A percentile compares a stretch with the other conserved stretches of the same genome.
These are phyloP conservation scores for Arge pagana DNA, from an alignment of 2,888 invertebrate species.

Conservation along the genomic window DNA sequence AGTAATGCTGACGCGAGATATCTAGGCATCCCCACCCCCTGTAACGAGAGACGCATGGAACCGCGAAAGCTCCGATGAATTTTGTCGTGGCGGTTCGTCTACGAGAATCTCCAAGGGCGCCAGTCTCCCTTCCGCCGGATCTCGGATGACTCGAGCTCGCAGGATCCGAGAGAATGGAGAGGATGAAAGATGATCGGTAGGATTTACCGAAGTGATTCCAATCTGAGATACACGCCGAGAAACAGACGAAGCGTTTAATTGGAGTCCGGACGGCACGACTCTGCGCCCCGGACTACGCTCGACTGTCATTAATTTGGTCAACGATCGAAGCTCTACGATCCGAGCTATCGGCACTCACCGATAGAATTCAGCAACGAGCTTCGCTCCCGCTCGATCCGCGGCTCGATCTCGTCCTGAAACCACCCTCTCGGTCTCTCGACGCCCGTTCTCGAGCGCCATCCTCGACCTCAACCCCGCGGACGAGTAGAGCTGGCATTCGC, in stretches of 20 bases:
- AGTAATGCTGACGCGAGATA: too few relatives aligned
- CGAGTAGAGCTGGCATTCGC: too few relatives aligned
- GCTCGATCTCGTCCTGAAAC: constrained; percentile 13
- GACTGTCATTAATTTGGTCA: constrained; percentile 21
- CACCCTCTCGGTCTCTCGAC: constrained; percentile 2
- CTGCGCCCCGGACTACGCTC: not conserved
- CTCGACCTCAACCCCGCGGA: not conserved
- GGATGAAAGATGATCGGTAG: too few relatives aligned
- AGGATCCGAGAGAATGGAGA: too few relatives aligned
- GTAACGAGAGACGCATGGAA: too few relatives aligned
- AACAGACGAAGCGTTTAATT: not conserved
- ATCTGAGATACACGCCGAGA: not conserved
- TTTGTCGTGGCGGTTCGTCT: too few relatives aligned
- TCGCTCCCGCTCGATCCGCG: constrained; percentile 6
- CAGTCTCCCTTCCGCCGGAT: too few relatives aligned
- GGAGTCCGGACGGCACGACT: not conserved
- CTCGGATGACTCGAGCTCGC: too few relatives aligned
- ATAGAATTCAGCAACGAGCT: constrained; percentile 26
- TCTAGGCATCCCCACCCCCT: too few relatives aligned
- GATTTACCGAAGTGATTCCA: not conserved
- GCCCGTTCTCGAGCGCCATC: not conserved
- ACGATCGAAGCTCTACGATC: constrained; percentile 1
- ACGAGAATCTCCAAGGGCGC: too few relatives aligned
- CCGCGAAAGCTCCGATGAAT: too few relatives aligned
- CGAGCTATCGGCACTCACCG: constrained; percentile 21